Percentiles rank a stretch among this genome's conserved stretches.
phyloP scores from a whole-genome alignment of 2,113 vertebrate species.

The Cyprinodon tularosa region DNA sequence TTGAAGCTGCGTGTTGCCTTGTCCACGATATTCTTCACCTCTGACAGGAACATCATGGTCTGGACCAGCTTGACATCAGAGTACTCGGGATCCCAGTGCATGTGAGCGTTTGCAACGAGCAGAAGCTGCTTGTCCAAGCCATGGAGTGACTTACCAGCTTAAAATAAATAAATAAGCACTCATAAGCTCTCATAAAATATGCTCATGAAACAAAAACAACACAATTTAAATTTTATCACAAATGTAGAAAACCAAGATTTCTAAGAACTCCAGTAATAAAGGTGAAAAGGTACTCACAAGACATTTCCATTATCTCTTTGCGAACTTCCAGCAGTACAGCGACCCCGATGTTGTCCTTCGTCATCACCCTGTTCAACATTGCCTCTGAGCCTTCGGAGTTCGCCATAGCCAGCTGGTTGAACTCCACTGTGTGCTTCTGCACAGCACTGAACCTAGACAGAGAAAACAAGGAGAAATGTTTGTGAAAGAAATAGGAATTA shows the following conservation, averaged over 20 bases:
- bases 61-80: constrained; percentile 98
- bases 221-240: too few relatives aligned
- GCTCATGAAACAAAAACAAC: not conserved
- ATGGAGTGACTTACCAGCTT: constrained; percentile 91
- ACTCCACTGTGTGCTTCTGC: constrained; percentile 98
- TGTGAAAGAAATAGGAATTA: not conserved
- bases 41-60: constrained; percentile 99
- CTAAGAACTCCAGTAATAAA: not conserved
- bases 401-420: constrained; percentile 98
- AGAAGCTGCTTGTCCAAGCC: constrained; percentile 95
- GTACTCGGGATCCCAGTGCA: constrained; percentile 99
- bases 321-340: constrained; percentile 93
- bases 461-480: not conserved
- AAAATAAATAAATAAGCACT: not conserved
- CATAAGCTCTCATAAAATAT: not conserved
- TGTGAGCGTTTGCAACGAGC: constrained; percentile 96
- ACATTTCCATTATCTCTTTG: constrained; percentile 93
- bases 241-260: not conserved
- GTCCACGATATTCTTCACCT: constrained; percentile 98
- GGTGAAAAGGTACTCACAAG: constrained; percentile 84
- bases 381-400: constrained; percentile 98
- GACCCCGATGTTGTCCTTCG: constrained; percentile 98
- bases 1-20: constrained; percentile 94
- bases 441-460: constrained; percentile 90
- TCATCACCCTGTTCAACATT: constrained; percentile 99